A percentile compares a stretch with the other conserved stretches of the same genome.
Evolutionary conservation across 2,888 invertebrate genomes (phyloP).

Genomic region (Tiliacea aurago): DNA sequence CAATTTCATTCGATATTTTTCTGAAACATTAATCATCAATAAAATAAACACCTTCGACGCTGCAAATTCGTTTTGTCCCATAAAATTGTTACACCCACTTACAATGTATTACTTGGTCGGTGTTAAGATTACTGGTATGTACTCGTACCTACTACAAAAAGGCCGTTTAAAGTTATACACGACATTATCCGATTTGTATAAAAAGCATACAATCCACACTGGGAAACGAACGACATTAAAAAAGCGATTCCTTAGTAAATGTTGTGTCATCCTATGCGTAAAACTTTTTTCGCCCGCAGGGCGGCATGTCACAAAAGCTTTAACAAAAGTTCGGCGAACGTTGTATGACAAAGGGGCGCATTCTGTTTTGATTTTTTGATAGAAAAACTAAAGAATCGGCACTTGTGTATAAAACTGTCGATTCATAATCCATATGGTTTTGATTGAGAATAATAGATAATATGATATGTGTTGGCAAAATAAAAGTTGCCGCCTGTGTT

Average conservation of each 20-base stretch:
- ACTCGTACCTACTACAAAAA: slow-evolving; percentile 23
- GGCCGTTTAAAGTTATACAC: slow-evolving; percentile 23
- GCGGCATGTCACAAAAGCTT: slow-evolving; percentile 80
- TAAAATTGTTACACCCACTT: background rate
- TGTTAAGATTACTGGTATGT: slow-evolving; percentile 20
- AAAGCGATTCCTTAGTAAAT: slow-evolving; percentile 76
- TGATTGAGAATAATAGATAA: slow-evolving; percentile 73
- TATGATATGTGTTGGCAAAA: slow-evolving; percentile 77
- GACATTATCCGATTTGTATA: slow-evolving; percentile 70
- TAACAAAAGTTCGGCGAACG: slow-evolving; percentile 82
- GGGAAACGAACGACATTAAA: slow-evolving; percentile 64
- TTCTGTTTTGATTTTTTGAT: slow-evolving; percentile 87
- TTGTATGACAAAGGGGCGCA: slow-evolving; percentile 77
- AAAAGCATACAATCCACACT: slow-evolving; percentile 62
- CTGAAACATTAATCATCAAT: background rate
- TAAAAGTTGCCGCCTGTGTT: slow-evolving; percentile 67
- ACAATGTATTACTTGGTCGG: slow-evolving; percentile 17
- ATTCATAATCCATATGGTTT: slow-evolving; percentile 73
- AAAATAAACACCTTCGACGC: background rate
- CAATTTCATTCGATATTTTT: background rate
- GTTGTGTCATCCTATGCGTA: slow-evolving; percentile 77
- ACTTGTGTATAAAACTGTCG: slow-evolving; percentile 79
- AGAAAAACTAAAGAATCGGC: slow-evolving; percentile 80
- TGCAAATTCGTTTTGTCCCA: background rate
- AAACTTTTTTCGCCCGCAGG: slow-evolving; percentile 73